Conservation (phyloP, 1,140 invertebrate species). For the Antheraea pernyi region DNA sequence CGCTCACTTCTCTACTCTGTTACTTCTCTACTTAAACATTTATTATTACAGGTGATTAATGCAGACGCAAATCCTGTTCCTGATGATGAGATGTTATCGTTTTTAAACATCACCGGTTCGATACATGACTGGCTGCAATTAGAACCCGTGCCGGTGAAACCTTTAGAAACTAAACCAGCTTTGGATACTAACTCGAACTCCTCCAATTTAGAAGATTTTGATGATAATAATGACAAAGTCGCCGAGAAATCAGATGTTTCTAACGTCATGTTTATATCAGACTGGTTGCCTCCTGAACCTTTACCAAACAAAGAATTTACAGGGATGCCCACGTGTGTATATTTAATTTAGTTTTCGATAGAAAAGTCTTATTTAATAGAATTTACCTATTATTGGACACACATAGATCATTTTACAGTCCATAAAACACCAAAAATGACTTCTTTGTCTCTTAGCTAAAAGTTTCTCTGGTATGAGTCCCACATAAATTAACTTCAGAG, state of each 20-base stretch:
- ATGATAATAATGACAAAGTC: conserved; percentile 15
- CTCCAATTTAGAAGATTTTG: conserved; percentile 23
- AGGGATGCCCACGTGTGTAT: conserved; percentile 64
- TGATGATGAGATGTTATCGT: conserved; percentile 44
- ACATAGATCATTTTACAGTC: no score
- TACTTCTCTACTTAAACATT: neutral
- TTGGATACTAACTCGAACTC: conserved; percentile 26
- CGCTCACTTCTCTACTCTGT: no score
- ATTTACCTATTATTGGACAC: no score
- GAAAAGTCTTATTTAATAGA: no score
- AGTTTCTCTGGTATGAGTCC: no score
- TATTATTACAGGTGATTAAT: neutral
- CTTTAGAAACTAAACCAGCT: conserved; percentile 26
- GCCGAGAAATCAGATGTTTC: conserved; percentile 19
- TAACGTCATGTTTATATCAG: conserved; percentile 54
- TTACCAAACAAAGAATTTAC: conserved; percentile 69
- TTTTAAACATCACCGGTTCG: conserved; percentile 58
- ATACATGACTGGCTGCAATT: conserved; percentile 60
- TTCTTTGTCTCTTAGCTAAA: no score
- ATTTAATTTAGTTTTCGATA: neutral
- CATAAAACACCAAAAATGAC: no score
- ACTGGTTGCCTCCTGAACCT: conserved; percentile 62
- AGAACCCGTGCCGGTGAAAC: conserved; percentile 48
- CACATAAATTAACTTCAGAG: no score
- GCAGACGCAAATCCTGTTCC: neutral